Base-by-base conservation (phyloP, 2,113 vertebrate genomes). In the Danionella cerebrum region DNA sequence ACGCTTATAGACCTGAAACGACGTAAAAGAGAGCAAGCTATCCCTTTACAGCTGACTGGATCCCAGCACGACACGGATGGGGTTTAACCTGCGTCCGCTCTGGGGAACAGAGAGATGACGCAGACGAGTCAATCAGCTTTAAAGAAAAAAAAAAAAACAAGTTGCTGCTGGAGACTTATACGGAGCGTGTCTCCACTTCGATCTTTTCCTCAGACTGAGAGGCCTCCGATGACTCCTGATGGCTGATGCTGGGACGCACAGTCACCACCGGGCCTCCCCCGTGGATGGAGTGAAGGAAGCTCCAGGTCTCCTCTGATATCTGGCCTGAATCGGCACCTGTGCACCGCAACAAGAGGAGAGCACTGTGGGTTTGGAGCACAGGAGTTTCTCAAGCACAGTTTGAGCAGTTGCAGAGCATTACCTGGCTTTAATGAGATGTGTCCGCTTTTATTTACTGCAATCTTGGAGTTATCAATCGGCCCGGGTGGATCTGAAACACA, bases 241-340 rank as follows among this genome's bases (percentile, higher is more conserved):
- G 92, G 80, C 88, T 86, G 74, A 94, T 70, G 36, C 80, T 97
- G 22, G 94, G 95, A 41, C 94, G 87, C 1, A 97, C 78, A 0
- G 93, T 95, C 71, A 99, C 90, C 73, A 97, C 87, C 0, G 96
- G 96, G 3, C 96, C 96, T 29, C 96, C 96, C 18, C 92, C 90
- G 35, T 98, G 96, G 74, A 98, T 93, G 0, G 90, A 93, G 75
- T 94, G 90, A 35, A 99, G 91, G 82, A 98, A 99, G 84, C 90
- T 92, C 96, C 96, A 98, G 1, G 96, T 98, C 85, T 98, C 96
- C 77, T 97, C 95, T 2, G 96, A 99, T 84, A 99, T 99, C 78
- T 99, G 96, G 52, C 96, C 96, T 62, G 95, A 98, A 85, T 99
- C 96, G 11, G 96, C 96, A 74, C 96, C 96, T 96, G 79, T 6